These are phyloP conservation scores for Phoxinus dragarum DNA, from an alignment of 2,797 vertebrate genomes.

Conservation along the genomic window DNA sequence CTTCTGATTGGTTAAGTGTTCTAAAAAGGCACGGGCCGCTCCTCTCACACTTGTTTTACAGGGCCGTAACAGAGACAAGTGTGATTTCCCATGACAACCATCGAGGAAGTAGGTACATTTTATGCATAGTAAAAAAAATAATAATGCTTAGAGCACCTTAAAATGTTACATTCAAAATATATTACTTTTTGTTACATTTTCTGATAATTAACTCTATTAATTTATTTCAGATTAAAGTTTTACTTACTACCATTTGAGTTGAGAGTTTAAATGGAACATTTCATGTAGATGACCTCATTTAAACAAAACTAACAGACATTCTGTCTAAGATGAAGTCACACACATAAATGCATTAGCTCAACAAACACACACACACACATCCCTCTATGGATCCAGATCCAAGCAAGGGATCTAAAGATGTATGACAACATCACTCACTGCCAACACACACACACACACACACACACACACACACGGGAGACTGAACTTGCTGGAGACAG, in stretches of 20 bases:
- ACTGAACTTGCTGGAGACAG: constrained; percentile 44
- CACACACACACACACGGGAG: constrained; percentile 35
- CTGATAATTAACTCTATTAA: neutral
- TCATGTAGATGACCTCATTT: constrained; percentile 35
- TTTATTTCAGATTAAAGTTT: neutral
- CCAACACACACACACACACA: constrained; percentile 44
- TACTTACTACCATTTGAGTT: neutral
- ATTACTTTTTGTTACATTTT: neutral
- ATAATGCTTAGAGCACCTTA: neutral
- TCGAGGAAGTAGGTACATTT: neutral
- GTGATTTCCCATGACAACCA: neutral
- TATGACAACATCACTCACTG: constrained; percentile 41
- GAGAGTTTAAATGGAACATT: constrained; percentile 17
- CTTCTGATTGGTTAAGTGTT: neutral
- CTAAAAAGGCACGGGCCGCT: neutral
- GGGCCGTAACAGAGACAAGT: neutral
- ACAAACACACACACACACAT: constrained; percentile 36
- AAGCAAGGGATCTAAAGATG: constrained; percentile 41
- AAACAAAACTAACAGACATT: constrained; percentile 36
- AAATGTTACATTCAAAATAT: neutral
- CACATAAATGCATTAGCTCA: constrained; percentile 28
- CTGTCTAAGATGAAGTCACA: constrained; percentile 29
- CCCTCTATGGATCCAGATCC: constrained; percentile 37
- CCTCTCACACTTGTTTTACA: neutral
- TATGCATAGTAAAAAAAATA: neutral